Conservation (phyloP, 2,113 vertebrate genomes). For the Anhinga anhinga region DNA sequence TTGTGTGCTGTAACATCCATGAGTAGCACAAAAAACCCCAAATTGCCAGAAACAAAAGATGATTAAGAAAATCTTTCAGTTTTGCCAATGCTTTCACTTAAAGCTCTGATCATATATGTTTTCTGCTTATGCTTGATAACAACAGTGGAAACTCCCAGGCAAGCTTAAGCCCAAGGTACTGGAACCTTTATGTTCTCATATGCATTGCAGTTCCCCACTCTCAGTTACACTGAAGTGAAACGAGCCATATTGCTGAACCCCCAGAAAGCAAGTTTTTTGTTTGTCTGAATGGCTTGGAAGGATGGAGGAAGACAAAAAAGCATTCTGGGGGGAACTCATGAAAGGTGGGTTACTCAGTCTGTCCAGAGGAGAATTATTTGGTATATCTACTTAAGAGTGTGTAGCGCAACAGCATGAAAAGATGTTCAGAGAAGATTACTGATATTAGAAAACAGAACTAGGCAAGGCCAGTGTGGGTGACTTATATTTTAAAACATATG, state of each 20-base stretch:
- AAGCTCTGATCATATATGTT: neutral
- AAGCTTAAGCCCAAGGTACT: neutral
- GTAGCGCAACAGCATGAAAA: neutral
- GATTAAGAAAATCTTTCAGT: neutral
- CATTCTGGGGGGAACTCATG: fast-evolving
- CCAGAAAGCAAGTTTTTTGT: neutral
- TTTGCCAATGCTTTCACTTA: neutral
- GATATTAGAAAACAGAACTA: neutral
- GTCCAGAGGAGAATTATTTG: neutral
- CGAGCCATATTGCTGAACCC: neutral
- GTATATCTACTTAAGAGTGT: neutral
- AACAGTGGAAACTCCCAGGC: neutral
- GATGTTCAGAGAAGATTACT: neutral
- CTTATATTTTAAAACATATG: conserved; percentile 14
- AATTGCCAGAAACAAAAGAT: neutral
- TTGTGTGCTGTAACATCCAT: fast-evolving
- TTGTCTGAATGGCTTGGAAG: neutral
- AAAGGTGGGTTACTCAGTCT: neutral
- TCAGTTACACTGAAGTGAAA: neutral
- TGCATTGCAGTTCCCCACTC: neutral
- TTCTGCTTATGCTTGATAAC: neutral
- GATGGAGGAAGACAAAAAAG: neutral
- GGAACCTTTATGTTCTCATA: neutral
- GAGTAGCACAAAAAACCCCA: neutral
- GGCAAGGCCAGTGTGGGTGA: neutral